phyloP scores from a whole-genome alignment of 2,888 invertebrate species.

The Liodrosophila aerea region DNA sequence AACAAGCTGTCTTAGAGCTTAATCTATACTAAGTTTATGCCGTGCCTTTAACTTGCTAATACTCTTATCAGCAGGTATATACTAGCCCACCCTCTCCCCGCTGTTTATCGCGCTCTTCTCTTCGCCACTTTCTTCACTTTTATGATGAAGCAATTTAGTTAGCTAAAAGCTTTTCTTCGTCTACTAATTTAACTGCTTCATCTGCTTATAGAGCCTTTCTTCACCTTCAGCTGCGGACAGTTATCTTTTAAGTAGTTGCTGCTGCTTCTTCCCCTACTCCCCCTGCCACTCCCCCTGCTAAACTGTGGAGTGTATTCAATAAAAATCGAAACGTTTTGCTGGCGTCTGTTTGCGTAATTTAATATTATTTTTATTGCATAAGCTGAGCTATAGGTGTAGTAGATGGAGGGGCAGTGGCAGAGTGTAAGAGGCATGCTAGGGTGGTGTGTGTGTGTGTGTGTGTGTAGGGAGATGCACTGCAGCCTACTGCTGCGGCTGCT shows the following conservation, averaged over 20 bases:
- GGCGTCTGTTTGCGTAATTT: conserved; percentile 71
- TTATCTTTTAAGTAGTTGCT: conserved; percentile 25
- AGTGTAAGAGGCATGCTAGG: neutral
- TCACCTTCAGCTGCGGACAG: conserved; percentile 12
- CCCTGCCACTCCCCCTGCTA: neutral
- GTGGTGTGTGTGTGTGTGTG: neutral
- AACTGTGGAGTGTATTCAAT: conserved; percentile 55
- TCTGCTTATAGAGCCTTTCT: too few relatives aligned
- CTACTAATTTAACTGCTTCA: too few relatives aligned
- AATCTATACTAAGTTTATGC: too few relatives aligned
- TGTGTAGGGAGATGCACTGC: neutral
- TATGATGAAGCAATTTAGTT: neutral
- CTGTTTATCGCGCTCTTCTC: too few relatives aligned
- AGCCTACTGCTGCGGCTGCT: conserved; percentile 19
- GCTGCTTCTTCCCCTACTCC: neutral
- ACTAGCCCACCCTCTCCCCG: too few relatives aligned
- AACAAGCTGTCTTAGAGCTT: too few relatives aligned
- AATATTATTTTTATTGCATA: conserved; percentile 78
- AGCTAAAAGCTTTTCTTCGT: neutral
- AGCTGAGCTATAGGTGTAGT: conserved; percentile 34
- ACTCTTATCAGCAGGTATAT: too few relatives aligned
- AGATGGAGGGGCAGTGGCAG: neutral
- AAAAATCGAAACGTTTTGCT: conserved; percentile 56
- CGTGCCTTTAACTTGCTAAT: too few relatives aligned
- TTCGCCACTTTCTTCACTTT: neutral